phyloP scores from a whole-genome alignment of 2,113 vertebrate genomes.

The Oncorhynchus nerka region DNA sequence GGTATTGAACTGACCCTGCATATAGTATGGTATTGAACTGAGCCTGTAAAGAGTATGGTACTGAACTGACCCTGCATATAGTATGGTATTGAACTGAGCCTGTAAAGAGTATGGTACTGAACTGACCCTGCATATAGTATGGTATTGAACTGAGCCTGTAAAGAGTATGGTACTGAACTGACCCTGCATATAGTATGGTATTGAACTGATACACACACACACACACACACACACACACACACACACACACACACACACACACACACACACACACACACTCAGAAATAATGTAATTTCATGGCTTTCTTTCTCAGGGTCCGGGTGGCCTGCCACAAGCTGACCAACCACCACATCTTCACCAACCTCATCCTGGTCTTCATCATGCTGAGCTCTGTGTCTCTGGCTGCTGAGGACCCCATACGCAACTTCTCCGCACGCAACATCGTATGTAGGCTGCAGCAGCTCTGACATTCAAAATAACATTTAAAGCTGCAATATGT shows the following conservation, averaged over 20 bases:
- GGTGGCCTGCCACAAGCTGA: slow-evolving; percentile 92
- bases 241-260: not conserved
- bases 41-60: too few relatives aligned
- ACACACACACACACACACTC: not conserved
- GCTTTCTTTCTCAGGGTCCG: slow-evolving; percentile 79
- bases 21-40: too few relatives aligned
- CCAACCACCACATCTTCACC: slow-evolving; percentile 98
- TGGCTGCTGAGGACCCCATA: slow-evolving; percentile 96
- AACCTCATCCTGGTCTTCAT: slow-evolving; percentile 99
- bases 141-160: too few relatives aligned
- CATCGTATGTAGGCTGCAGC: slow-evolving; percentile 78
- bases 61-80: too few relatives aligned
- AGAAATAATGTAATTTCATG: not conserved
- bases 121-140: too few relatives aligned
- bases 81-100: too few relatives aligned
- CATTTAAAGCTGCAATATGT: too few relatives aligned
- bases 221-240: slow-evolving; percentile 5
- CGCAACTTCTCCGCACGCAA: slow-evolving; percentile 94
- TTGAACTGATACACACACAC: not conserved
- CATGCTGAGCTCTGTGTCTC: slow-evolving; percentile 97
- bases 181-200: too few relatives aligned
- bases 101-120: too few relatives aligned
- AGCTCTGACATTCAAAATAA: not conserved
- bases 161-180: too few relatives aligned
- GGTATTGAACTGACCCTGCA: too few relatives aligned